Conservation (phyloP, 2,888 invertebrate genomes). For the Sinhomidia bicolor region DNA sequence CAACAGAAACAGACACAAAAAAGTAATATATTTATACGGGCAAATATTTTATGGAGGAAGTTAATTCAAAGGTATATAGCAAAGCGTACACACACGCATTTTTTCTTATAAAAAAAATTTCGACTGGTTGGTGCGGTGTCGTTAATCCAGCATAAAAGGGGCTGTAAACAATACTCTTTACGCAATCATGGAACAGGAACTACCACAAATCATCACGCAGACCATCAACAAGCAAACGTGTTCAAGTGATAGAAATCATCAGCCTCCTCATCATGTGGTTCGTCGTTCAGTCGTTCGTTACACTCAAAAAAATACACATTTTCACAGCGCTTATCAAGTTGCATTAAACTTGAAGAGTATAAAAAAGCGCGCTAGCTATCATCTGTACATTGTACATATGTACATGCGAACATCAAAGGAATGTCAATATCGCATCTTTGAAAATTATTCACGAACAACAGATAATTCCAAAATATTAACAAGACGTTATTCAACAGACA, state of each 20-base stretch:
- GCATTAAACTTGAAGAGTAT: conserved; percentile 21
- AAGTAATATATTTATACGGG: not conserved
- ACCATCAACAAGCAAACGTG: conserved; percentile 51
- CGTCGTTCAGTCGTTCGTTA: too few species aligned
- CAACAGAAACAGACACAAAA: conserved; percentile 15
- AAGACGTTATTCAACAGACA: conserved; percentile 26
- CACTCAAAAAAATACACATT: conserved; percentile 26
- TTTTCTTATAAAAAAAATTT: not conserved
- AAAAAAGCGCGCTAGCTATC: not conserved
- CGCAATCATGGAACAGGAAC: conserved; percentile 49
- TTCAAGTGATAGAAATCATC: conserved; percentile 58
- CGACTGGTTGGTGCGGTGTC: conserved; percentile 24
- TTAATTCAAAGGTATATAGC: not conserved
- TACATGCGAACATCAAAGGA: conserved; percentile 28
- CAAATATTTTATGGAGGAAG: not conserved
- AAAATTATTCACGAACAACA: conserved; percentile 64
- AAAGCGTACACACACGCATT: not conserved
- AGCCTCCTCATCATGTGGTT: conserved; percentile 21
- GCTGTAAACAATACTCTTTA: conserved; percentile 37
- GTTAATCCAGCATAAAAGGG: conserved; percentile 39
- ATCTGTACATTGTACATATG: not conserved
- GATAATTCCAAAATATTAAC: conserved; percentile 52
- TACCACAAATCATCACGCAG: conserved; percentile 47
- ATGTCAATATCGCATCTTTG: conserved; percentile 51
- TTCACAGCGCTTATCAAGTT: conserved; percentile 25